A percentile compares a stretch with the other conserved stretches of the same genome.
These are phyloP conservation scores for Baronia brevicornis DNA, from an alignment of 2,888 invertebrate genomes.

Conservation along the genomic window DNA sequence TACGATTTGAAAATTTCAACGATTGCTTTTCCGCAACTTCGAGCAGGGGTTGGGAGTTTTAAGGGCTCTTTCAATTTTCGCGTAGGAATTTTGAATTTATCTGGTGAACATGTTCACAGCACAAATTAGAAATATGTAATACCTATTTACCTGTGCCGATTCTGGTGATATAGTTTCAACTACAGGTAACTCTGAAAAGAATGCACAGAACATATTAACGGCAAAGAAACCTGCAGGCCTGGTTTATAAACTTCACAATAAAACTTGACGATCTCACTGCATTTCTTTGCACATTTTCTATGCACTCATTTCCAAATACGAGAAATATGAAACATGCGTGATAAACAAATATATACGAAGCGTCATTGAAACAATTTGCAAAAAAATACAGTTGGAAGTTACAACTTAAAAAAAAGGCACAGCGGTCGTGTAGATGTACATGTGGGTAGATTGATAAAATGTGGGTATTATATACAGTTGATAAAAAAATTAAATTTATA, in stretches of 20 bases:
- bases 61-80: too few species aligned
- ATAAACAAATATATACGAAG: conserved; percentile 33
- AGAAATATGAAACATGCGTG: conserved; percentile 21
- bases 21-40: too few species aligned
- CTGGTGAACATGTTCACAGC: too few species aligned
- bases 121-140: too few species aligned
- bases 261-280: conserved; percentile 34
- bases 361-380: conserved; percentile 35
- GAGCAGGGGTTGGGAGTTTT: too few species aligned
- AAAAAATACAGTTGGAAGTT: conserved; percentile 60
- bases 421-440: not conserved
- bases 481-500: too few species aligned
- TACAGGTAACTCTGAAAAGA: conserved; percentile 71
- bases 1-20: too few species aligned
- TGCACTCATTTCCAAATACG: conserved; percentile 57
- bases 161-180: conserved; percentile 26
- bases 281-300: conserved; percentile 72
- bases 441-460: not conserved
- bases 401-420: conserved; percentile 6
- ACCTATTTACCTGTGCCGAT: conserved; percentile 10
- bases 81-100: too few species aligned
- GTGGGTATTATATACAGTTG: too few species aligned
- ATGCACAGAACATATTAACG: conserved; percentile 63
- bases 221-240: conserved; percentile 54
- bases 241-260: conserved; percentile 7